Evolutionary conservation across 1,140 invertebrate genomes (phyloP).

Genomic region (Apolygus lucorum): DNA sequence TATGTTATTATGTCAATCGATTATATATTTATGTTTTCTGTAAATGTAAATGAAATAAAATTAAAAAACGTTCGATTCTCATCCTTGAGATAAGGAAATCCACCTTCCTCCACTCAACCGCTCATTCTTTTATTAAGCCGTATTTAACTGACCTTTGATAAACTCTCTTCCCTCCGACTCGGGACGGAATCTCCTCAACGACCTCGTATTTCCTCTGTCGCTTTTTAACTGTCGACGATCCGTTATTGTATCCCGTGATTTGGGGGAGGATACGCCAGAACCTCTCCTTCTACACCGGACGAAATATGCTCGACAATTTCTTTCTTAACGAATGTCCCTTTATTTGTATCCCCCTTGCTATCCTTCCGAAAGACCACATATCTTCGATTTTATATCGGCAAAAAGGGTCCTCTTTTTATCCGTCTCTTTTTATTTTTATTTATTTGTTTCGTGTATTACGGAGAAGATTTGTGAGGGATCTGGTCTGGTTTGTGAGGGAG

Average conservation of each 20-base stretch:
- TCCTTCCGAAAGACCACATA: not conserved
- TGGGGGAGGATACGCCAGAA: not conserved
- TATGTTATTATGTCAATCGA: too few relatives aligned
- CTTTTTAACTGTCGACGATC: not conserved
- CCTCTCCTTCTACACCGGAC: not conserved
- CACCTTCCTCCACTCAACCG: too few relatives aligned
- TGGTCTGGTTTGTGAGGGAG: too few relatives aligned
- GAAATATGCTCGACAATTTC: not conserved
- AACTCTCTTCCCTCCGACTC: too few relatives aligned
- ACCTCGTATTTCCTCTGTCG: slow-evolving; percentile 31
- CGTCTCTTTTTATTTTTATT: not conserved
- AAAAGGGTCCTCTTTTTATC: not conserved
- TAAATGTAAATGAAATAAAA: too few relatives aligned
- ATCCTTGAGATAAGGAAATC: too few relatives aligned
- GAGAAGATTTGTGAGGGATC: too few relatives aligned
- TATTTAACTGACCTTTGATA: too few relatives aligned
- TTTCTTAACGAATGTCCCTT: not conserved
- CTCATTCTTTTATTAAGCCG: too few relatives aligned
- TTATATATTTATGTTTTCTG: too few relatives aligned
- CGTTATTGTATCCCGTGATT: not conserved
- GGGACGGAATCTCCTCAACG: slow-evolving; percentile 31
- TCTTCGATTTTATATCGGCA: not conserved
- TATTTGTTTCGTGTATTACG: not conserved
- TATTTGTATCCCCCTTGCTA: not conserved
- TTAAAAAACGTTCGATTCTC: too few relatives aligned